Percentiles rank a stretch among this genome's conserved stretches.
Evolutionary conservation across 2,888 invertebrate species (phyloP).

Genomic region (Aethes cnicana): DNA sequence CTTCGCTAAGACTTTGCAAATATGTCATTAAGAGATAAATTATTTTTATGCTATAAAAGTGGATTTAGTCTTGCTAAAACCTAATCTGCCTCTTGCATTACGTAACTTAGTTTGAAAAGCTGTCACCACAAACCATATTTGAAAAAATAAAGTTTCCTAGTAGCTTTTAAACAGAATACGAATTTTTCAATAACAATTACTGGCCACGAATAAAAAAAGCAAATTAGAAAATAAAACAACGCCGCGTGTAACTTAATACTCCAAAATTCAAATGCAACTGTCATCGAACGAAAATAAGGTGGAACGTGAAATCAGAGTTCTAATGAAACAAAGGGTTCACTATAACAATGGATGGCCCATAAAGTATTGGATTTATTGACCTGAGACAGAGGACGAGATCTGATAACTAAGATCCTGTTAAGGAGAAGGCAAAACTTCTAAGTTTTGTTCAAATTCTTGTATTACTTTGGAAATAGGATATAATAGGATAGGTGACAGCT

Average conservation of each 20-base stretch:
- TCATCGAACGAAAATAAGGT: constrained; percentile 72
- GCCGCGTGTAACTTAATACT: constrained; percentile 29
- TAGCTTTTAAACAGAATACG: neutral
- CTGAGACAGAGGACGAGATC: constrained; percentile 66
- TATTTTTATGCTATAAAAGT: too few species aligned
- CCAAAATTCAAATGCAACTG: constrained; percentile 57
- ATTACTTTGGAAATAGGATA: neutral
- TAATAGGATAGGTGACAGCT: too few species aligned
- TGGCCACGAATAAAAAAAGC: constrained; percentile 30
- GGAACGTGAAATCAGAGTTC: constrained; percentile 68
- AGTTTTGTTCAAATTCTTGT: too few species aligned
- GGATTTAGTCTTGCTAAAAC: too few species aligned
- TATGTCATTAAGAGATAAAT: too few species aligned
- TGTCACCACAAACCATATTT: too few species aligned
- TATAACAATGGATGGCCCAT: constrained; percentile 73
- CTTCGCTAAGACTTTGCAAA: too few species aligned
- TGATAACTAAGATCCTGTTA: constrained; percentile 71
- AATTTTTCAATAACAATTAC: neutral
- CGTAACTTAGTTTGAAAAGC: too few species aligned
- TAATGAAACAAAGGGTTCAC: constrained; percentile 82
- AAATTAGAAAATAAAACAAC: constrained; percentile 6
- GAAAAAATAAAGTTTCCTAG: too few species aligned
- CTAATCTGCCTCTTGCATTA: too few species aligned
- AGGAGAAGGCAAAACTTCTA: too few species aligned
- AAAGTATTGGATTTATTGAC: constrained; percentile 79